A percentile compares a stretch with the other conserved stretches of the same genome.
Evolutionary conservation across 2,113 vertebrate genomes (phyloP).

Genomic region (Myrmophylax atrothorax): DNA sequence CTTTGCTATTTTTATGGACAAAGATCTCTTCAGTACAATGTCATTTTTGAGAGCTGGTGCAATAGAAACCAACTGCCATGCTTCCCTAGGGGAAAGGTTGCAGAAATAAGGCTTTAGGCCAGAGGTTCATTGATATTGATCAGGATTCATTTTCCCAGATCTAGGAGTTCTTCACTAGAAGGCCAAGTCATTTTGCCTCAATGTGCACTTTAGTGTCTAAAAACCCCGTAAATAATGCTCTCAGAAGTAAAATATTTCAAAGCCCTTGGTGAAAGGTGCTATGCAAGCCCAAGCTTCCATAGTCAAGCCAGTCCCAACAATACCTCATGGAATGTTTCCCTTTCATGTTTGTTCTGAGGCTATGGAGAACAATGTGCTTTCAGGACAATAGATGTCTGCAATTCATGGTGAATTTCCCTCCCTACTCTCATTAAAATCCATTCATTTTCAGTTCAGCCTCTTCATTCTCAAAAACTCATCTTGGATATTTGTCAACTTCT

Average conservation of each 20-base stretch:
- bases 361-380: not conserved
- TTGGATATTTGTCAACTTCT: constrained; percentile 58
- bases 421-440: constrained; percentile 41
- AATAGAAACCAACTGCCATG: not conserved
- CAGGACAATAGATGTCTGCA: not conserved
- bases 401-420: constrained; percentile 18
- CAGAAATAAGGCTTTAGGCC: not conserved
- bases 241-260: constrained; percentile 1
- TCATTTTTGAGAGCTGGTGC: not conserved
- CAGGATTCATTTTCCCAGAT: not conserved
- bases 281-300: not conserved
- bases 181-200: not conserved
- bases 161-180: not conserved
- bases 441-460: constrained; percentile 31
- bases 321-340: not conserved
- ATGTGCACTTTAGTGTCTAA: not conserved
- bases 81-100: not conserved
- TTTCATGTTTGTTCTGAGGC: constrained; percentile 11
- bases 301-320: not conserved
- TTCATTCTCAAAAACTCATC: constrained; percentile 33
- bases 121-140: not conserved
- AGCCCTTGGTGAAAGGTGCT: not conserved
- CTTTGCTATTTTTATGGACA: not conserved
- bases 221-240: not conserved
- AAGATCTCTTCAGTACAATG: not conserved